Evolutionary conservation across 1,140 invertebrate genomes (phyloP), one percentile per base, ranked within the genome.

Genomic region (Listronotus bonariensis): DNA sequence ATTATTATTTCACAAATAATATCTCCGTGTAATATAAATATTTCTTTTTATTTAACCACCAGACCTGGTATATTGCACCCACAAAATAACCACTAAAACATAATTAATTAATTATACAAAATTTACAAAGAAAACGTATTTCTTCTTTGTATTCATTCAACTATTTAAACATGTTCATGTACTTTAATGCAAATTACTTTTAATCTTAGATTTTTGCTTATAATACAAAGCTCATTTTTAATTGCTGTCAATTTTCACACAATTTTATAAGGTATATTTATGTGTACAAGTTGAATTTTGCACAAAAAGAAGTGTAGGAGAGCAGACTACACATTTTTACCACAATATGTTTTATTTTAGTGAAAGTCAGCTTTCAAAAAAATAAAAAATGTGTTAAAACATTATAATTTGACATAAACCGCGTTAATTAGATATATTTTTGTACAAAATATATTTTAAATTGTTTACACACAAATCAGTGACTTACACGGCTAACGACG

Each of bases 221-320:
- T 55, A 55, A 42, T n/a, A 55, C 53, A 55, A 55, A 55, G 53
- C 53, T 55, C 6, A 43, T 42, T 55, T 55, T 46, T 60, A 26
- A 60, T 60, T 60, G 57, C n/a, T 18, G 55, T 26, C 36, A 34
- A 41, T 51, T 60, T 59, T 59, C 57, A 20, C 57, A 60, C 6
- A 32, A 17, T 41, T 60, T 60, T 60, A 51, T 48, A 1, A 42
- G 15, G 2, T 55, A 26, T 26, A 26, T 26, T 26, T 26, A 26
- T 26, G 9, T 15, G 18, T 51, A 18, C 15, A 26, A 51, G 10
- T 18, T 32, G n/a, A n/a, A n/a, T 26, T 31, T 15, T 49, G 20
- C 14, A 6, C n/a, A 49, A 15, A 20, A 49, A 12, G 18, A 12
- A 18, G 17, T 15, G 20, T 14, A n/a, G 10, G 12, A 38, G 14